phyloP scores from a whole-genome alignment of 2,888 invertebrate species.

The Erebia epiphron region DNA sequence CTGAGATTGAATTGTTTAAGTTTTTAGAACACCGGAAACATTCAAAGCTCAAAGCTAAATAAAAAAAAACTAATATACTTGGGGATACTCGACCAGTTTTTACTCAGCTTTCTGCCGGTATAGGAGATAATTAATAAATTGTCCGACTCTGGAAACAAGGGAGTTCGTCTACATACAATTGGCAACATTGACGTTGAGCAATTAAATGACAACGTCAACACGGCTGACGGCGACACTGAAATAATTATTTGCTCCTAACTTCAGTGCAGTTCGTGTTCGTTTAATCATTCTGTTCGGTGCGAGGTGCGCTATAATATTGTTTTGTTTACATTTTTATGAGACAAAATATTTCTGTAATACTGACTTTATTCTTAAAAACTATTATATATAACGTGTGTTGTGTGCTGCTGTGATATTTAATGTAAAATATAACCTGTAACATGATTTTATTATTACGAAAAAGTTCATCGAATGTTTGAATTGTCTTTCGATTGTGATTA shows the following conservation, averaged over 20 bases:
- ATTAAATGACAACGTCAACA: neutral
- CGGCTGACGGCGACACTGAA: neutral
- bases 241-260: constrained; percentile 19
- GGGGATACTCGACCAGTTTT: too few relatives aligned
- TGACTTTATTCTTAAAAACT: neutral
- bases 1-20: too few relatives aligned
- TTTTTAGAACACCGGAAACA: too few relatives aligned
- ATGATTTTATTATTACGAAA: neutral
- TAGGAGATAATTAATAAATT: too few relatives aligned
- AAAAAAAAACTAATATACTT: too few relatives aligned
- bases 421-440: constrained; percentile 7
- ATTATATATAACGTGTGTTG: constrained; percentile 45
- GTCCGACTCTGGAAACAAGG: neutral
- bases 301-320: constrained; percentile 40
- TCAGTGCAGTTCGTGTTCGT: constrained; percentile 43
- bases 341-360: constrained; percentile 34
- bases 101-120: too few relatives aligned
- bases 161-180: neutral
- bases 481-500: constrained; percentile 36
- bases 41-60: too few relatives aligned
- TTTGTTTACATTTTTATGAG: constrained; percentile 47
- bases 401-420: constrained; percentile 56
- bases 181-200: neutral
- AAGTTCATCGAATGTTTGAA: constrained; percentile 19
- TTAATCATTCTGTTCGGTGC: constrained; percentile 44